A percentile compares a stretch with the other conserved stretches of the same genome.
phyloP scores from a whole-genome alignment of 2,888 invertebrate genomes.

The Leptopilina syphax region DNA sequence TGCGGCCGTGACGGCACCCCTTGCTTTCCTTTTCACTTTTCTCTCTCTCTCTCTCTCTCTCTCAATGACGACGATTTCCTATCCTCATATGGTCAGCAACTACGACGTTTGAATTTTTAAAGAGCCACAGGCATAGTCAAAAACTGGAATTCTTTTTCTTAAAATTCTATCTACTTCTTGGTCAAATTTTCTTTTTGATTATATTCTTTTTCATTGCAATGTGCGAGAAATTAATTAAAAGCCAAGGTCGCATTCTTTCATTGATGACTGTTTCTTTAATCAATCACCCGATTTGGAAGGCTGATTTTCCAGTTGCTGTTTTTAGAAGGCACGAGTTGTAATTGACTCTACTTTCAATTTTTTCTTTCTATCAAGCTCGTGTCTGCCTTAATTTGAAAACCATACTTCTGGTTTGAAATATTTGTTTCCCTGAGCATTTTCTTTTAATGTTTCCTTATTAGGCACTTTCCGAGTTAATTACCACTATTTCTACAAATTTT shows the following conservation, averaged over 20 bases:
- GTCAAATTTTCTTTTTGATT: neutral
- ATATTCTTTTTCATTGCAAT: neutral
- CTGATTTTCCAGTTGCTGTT: slow-evolving; percentile 18
- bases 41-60: slow-evolving; percentile 52
- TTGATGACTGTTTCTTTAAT: neutral
- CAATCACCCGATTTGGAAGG: neutral
- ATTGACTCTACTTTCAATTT: slow-evolving; percentile 10
- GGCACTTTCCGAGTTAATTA: too few relatives aligned
- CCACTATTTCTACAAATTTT: too few relatives aligned
- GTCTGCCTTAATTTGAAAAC: too few relatives aligned
- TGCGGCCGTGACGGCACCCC: slow-evolving; percentile 60
- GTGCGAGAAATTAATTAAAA: slow-evolving; percentile 5
- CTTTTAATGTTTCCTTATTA: too few relatives aligned
- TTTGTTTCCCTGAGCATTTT: too few relatives aligned
- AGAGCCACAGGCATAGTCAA: slow-evolving; percentile 46
- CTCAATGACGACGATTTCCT: slow-evolving; percentile 45
- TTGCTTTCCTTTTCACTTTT: slow-evolving; percentile 56
- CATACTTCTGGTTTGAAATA: too few relatives aligned
- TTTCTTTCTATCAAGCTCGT: neutral
- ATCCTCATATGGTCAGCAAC: slow-evolving; percentile 58
- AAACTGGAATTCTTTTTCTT: neutral
- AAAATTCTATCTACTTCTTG: neutral
- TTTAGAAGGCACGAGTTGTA: neutral
- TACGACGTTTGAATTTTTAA: slow-evolving; percentile 58
- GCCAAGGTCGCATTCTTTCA: slow-evolving; percentile 28